Percentiles rank a stretch among this genome's conserved stretches.
Evolutionary conservation across 2,888 invertebrate genomes (phyloP).

Genomic region (Sarcophaga rosellei): DNA sequence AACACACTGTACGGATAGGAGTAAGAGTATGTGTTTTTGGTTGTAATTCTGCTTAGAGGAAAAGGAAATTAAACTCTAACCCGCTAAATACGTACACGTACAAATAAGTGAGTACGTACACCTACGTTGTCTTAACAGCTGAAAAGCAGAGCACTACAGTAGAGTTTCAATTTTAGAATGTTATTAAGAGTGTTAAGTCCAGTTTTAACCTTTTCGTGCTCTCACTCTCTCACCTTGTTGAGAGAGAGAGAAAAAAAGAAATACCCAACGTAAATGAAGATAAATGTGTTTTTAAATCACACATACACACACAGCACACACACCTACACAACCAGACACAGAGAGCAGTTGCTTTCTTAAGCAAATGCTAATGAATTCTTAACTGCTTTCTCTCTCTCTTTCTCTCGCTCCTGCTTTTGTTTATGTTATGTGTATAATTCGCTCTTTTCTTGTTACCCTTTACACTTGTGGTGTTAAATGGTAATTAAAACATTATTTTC

Average conservation of each 20-base stretch:
- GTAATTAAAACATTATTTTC: slow-evolving; percentile 57
- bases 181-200: slow-evolving; percentile 40
- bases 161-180: slow-evolving; percentile 9
- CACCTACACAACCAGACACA: slow-evolving; percentile 20
- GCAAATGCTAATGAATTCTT: slow-evolving; percentile 60
- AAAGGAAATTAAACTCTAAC: neutral
- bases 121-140: neutral
- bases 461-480: slow-evolving; percentile 19
- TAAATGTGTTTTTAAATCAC: slow-evolving; percentile 59
- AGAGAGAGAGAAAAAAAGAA: slow-evolving; percentile 1
- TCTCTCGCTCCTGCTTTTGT: neutral
- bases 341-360: slow-evolving; percentile 43
- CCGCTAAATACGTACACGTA: neutral
- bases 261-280: slow-evolving; percentile 46
- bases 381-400: neutral
- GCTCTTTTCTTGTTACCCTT: neutral
- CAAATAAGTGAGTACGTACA: neutral
- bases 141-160: neutral
- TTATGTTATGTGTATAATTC: too few species aligned
- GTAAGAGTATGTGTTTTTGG: neutral
- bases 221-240: slow-evolving; percentile 1
- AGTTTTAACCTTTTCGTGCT: slow-evolving; percentile 47
- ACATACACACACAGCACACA: too few species aligned
- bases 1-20: neutral
- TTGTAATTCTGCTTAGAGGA: neutral